A percentile compares a stretch with the other conserved stretches of the same genome.
Conservation (phyloP, 2,113 vertebrate genomes). For the Sminthopsis crassicaudata region DNA sequence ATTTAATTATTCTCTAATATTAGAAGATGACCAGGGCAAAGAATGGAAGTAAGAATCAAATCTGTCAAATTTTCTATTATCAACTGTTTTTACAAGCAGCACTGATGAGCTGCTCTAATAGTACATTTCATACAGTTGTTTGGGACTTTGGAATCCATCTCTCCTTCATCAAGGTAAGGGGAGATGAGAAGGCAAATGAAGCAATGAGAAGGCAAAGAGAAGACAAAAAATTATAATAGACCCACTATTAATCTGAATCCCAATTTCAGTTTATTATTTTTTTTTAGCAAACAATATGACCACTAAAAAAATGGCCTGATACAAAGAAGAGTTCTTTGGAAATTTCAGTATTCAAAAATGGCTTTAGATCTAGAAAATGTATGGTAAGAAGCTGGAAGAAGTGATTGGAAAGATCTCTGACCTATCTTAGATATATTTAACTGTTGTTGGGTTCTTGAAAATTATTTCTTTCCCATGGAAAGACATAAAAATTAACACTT, state of each 20-base stretch:
- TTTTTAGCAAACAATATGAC: neutral
- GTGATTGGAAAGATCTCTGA: constrained; percentile 2
- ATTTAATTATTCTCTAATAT: neutral
- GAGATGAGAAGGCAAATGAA: too few relatives aligned
- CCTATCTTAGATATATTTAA: neutral
- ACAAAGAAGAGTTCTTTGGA: constrained; percentile 7
- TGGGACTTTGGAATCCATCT: too few relatives aligned
- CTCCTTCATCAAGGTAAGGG: too few relatives aligned
- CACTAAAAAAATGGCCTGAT: neutral
- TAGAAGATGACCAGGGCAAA: constrained; percentile 4
- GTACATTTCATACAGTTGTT: neutral
- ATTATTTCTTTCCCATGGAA: constrained; percentile 12
- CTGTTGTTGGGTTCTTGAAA: neutral
- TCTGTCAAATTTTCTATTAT: neutral
- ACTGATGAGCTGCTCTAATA: constrained; percentile 25
- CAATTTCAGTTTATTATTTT: neutral
- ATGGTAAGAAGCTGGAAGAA: constrained; percentile 32
- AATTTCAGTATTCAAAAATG: constrained; percentile 25
- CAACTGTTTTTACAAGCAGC: neutral
- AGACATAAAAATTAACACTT: neutral
- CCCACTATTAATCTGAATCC: too few relatives aligned
- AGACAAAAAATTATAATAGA: too few relatives aligned
- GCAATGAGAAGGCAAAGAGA: too few relatives aligned
- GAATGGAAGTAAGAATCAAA: constrained; percentile 20
- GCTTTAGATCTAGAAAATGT: constrained; percentile 11